phyloP scores from a whole-genome alignment of 2,113 vertebrate genomes.

The Nyctereutes procyonoides region DNA sequence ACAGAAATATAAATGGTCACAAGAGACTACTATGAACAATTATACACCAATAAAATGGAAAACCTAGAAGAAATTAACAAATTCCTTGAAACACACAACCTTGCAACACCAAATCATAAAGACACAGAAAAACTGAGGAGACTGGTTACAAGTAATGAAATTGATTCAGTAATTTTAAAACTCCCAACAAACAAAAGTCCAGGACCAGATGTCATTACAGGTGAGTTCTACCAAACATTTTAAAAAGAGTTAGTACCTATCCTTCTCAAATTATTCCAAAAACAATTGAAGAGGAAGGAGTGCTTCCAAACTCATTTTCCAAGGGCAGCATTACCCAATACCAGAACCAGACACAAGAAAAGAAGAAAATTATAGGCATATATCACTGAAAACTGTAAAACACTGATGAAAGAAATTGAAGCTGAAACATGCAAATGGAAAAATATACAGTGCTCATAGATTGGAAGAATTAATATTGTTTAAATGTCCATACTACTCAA shows the following conservation, averaged over 20 bases:
- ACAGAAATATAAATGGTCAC: not conserved
- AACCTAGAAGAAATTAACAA: not conserved
- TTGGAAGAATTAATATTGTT: not conserved
- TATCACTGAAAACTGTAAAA: not conserved
- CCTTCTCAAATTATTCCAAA: not conserved
- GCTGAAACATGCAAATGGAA: not conserved
- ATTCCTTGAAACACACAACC: not conserved
- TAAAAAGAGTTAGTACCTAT: not conserved
- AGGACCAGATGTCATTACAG: not conserved
- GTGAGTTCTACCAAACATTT: not conserved
- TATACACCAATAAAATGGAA: not conserved
- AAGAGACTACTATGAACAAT: not conserved
- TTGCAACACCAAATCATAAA: not conserved
- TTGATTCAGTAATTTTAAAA: not conserved
- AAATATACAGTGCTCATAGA: not conserved
- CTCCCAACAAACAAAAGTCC: not conserved
- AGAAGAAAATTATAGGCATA: not conserved
- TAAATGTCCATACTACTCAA: not conserved
- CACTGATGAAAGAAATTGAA: not conserved
- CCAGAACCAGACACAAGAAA: not conserved
- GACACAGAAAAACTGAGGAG: not conserved
- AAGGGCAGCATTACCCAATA: not conserved
- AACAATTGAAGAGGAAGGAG: not conserved
- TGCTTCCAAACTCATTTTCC: not conserved
- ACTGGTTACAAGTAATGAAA: not conserved